Conservation (phyloP, 2,888 invertebrate species). For the Pegoplata infirma region DNA sequence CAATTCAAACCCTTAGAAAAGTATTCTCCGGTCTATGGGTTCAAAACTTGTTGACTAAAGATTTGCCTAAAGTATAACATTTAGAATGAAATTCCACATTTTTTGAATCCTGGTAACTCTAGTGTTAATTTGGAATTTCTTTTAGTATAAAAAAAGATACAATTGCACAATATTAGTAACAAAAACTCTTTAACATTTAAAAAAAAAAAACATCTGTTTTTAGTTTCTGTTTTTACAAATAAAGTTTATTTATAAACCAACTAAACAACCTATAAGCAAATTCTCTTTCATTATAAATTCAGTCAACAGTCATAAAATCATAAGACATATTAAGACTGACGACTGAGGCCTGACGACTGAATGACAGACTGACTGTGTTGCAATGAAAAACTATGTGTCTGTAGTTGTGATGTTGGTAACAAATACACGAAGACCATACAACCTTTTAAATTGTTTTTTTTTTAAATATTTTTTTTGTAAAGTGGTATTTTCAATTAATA, state of each 20-base stretch:
- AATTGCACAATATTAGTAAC: background rate
- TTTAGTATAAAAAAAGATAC: too few relatives aligned
- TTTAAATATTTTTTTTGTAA: background rate
- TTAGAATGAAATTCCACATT: too few relatives aligned
- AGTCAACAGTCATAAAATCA: slow-evolving; percentile 51
- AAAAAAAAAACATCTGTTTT: background rate
- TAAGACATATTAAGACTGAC: slow-evolving; percentile 1
- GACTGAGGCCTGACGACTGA: background rate
- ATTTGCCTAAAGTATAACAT: too few relatives aligned
- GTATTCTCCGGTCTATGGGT: too few relatives aligned
- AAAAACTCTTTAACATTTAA: background rate
- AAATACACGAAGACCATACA: background rate
- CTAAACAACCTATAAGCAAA: background rate
- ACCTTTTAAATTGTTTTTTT: background rate
- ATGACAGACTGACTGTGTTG: background rate
- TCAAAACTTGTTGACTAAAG: too few relatives aligned
- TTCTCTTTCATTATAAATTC: slow-evolving; percentile 45
- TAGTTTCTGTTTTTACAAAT: background rate
- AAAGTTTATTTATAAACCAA: slow-evolving; percentile 36
- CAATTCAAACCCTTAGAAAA: too few relatives aligned
- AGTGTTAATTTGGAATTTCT: too few relatives aligned
- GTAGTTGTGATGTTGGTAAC: too few relatives aligned
- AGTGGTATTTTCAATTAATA: too few relatives aligned
- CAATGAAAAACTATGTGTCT: slow-evolving; percentile 19
- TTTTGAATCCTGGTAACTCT: too few relatives aligned